A percentile compares a stretch with the other conserved stretches of the same genome.
Conservation (phyloP, 2,888 invertebrate genomes). For the Argyresthia goedartella region DNA sequence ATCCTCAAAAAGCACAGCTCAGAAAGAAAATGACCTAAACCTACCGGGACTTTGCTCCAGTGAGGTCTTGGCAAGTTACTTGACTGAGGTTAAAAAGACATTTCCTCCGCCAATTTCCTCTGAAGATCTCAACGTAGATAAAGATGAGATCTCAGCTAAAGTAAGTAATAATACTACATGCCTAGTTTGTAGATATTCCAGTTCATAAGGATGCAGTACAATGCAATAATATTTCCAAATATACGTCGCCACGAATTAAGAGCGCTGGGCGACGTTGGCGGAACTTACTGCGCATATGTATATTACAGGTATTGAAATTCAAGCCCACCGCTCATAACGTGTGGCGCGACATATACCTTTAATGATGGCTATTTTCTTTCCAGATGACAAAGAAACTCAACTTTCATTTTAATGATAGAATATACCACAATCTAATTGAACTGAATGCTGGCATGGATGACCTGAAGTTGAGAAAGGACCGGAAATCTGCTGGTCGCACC, state of each 20-base stretch:
- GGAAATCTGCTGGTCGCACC: slow-evolving; percentile 18
- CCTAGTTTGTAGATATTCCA: not conserved
- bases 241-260: too few species aligned
- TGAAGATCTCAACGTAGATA: slow-evolving; percentile 28
- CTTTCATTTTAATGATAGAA: slow-evolving; percentile 56
- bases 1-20: slow-evolving; percentile 13
- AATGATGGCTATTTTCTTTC: slow-evolving; percentile 21
- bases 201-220: too few species aligned
- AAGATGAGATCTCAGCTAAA: slow-evolving; percentile 29
- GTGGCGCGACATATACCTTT: too few species aligned
- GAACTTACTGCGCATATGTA: too few species aligned
- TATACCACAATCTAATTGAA: slow-evolving; percentile 57
- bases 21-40: slow-evolving; percentile 29
- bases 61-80: slow-evolving; percentile 42
- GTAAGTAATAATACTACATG: slow-evolving; percentile 20
- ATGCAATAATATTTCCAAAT: too few species aligned
- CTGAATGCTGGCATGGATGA: slow-evolving; percentile 42
- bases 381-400: slow-evolving; percentile 58
- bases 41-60: slow-evolving; percentile 51
- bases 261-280: too few species aligned
- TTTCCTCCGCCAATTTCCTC: slow-evolving; percentile 20
- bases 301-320: too few species aligned
- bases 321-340: too few species aligned
- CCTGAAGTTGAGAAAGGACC: slow-evolving; percentile 29
- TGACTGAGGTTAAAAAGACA: slow-evolving; percentile 33